Base-by-base conservation (phyloP, 2,113 vertebrate genomes). In the Paralichthys olivaceus region DNA sequence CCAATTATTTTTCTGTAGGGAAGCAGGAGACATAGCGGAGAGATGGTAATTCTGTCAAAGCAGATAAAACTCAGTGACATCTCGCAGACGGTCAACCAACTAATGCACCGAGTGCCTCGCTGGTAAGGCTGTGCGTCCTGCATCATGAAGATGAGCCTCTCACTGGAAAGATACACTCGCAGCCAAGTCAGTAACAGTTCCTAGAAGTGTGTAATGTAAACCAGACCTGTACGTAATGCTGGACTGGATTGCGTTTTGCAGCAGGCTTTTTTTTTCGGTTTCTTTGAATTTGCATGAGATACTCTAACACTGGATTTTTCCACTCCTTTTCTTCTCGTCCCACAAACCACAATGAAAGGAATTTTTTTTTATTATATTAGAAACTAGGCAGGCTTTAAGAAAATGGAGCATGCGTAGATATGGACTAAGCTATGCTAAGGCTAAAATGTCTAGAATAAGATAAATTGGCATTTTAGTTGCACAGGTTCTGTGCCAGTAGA, bases 1-100 rank as follows among this genome's bases (percentile, higher is more conserved):
- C 95, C 96, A 91, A 99, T 96, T 85, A 99, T 97, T 90, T 98
- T 98, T 67, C 98, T 99, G 92, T 77, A 69, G 75, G 81, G 61
- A 87, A 66, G 49, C 75, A 79, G 58, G 49, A 81, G 54, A 63
- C 37, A 70, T 57, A 80, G 47, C 6, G 34, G 25, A 84, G 70
- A 86, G 69, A 77, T 77, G 61, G 78, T 72, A 61, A 81, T 70
- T 84, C 74, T 84, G 75, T 91, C 72, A 81, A 47, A 71, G 58
- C 29, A 63, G 65, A 86, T 89, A 71, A 77, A 91, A 90, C 64
- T 82, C 73, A 54, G 23, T 40, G 58, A 67, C 80, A 67, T 83
- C 74, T 86, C 69, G 55, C 63, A 76, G 77, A 67, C 69, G 73
- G 68, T n/a, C 54, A 79, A 19, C 70, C 60, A 72, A 22, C 60